Percentiles rank a stretch among this genome's conserved stretches.
Conservation (phyloP, 2,113 vertebrate species). For the Terrapene triunguis region DNA sequence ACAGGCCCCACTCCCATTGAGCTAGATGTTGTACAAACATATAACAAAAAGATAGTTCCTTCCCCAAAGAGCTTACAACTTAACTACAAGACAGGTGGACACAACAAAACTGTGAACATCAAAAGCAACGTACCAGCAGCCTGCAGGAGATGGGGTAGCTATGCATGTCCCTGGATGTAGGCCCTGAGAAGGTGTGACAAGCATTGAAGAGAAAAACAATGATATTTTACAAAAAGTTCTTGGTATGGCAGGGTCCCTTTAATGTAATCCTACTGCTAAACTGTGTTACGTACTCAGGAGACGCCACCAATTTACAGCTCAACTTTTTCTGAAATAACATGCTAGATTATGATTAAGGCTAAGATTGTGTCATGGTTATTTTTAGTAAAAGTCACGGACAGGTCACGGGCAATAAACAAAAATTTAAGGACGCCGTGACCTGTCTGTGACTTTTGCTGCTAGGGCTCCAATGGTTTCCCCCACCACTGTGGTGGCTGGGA, state of each 20-base stretch:
- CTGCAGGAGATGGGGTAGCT: not conserved
- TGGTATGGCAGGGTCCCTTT: not conserved
- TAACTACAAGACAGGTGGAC: not conserved
- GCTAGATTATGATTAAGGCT: no score
- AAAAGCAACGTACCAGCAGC: not conserved
- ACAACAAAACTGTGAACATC: not conserved
- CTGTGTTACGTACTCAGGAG: not conserved
- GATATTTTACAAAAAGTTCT: no score
- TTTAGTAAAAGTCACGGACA: no score
- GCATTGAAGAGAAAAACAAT: not conserved
- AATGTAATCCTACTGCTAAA: not conserved
- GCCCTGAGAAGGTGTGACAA: not conserved
- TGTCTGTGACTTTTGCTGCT: no score
- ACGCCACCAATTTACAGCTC: not conserved
- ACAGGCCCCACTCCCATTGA: no score
- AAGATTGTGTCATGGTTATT: no score
- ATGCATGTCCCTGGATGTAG: not conserved
- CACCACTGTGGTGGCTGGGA: no score
- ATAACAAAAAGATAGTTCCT: not conserved
- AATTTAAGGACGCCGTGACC: no score
- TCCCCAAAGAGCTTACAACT: not conserved
- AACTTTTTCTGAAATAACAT: no score
- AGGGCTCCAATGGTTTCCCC: no score
- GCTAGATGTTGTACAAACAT: no score
- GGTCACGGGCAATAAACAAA: no score